Percentiles rank a stretch among this genome's conserved stretches.
Conservation (phyloP, 2,888 invertebrate species). For the Strigamia crassipes region DNA sequence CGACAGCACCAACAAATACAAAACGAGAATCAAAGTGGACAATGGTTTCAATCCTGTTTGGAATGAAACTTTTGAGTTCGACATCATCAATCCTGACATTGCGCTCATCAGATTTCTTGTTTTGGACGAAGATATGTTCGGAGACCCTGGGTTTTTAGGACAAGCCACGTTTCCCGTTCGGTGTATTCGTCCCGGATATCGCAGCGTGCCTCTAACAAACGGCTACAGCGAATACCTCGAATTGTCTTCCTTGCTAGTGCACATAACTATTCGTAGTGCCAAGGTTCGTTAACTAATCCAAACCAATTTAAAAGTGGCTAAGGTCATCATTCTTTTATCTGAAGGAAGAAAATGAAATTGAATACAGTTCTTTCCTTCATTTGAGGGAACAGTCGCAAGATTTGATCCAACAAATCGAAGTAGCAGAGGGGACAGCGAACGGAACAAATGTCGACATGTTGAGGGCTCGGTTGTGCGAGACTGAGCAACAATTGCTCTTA, state of each 20-base stretch:
- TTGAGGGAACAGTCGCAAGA: slow-evolving; percentile 48
- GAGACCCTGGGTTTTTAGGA: slow-evolving; percentile 93
- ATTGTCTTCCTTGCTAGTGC: slow-evolving; percentile 83
- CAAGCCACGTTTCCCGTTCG: slow-evolving; percentile 89
- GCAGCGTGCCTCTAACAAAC: slow-evolving; percentile 89
- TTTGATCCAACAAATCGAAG: slow-evolving; percentile 47
- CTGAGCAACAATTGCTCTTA: slow-evolving; percentile 47
- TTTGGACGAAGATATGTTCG: slow-evolving; percentile 96
- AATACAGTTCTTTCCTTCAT: slow-evolving; percentile 43
- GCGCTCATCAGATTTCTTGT: slow-evolving; percentile 81
- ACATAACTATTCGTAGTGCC: slow-evolving; percentile 69
- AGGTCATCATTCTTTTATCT: slow-evolving; percentile 27
- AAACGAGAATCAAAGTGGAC: slow-evolving; percentile 85
- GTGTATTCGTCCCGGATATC: slow-evolving; percentile 69
- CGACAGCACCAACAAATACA: slow-evolving; percentile 80
- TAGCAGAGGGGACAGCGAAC: slow-evolving; percentile 46
- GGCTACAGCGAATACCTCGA: slow-evolving; percentile 90
- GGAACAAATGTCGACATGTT: slow-evolving; percentile 19
- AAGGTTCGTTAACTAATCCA: slow-evolving; percentile 53
- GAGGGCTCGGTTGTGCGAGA: slow-evolving; percentile 47
- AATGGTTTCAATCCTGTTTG: slow-evolving; percentile 93
- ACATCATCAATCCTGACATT: slow-evolving; percentile 77
- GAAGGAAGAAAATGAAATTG: slow-evolving; percentile 49
- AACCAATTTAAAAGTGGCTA: background rate
- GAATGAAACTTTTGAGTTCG: slow-evolving; percentile 85